A percentile compares a stretch with the other conserved stretches of the same genome.
Evolutionary conservation across 2,113 vertebrate genomes (phyloP).

Genomic region (Oncorhynchus mykiss): DNA sequence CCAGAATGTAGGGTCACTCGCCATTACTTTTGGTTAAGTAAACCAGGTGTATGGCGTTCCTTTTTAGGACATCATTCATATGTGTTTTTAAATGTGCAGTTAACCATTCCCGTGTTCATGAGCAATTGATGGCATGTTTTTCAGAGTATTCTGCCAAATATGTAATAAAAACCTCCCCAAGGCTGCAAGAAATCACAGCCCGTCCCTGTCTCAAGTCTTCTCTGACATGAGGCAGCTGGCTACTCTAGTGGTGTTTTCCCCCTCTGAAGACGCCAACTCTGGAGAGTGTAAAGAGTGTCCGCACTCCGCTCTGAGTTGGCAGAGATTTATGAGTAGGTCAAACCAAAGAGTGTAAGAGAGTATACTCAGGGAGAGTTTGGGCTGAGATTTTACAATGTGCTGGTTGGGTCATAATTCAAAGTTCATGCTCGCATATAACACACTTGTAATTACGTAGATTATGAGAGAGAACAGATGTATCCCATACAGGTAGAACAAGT

Average conservation of each 20-base stretch:
- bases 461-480: conserved; percentile 77
- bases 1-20: not conserved
- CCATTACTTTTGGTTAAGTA: not conserved
- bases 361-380: conserved; percentile 74
- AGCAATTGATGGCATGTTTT: not conserved
- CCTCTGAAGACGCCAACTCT: conserved; percentile 61
- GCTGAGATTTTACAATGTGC: conserved; percentile 73
- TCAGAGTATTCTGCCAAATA: not conserved
- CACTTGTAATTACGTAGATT: conserved; percentile 80
- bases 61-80: not conserved
- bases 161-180: no score
- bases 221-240: conserved; percentile 25
- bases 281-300: conserved; percentile 29
- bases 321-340: conserved; percentile 73
- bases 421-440: conserved; percentile 81
- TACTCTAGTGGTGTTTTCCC: conserved; percentile 51
- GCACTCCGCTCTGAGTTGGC: conserved; percentile 67
- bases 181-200: not conserved
- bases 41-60: not conserved
- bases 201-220: not conserved
- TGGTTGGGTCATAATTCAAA: conserved; percentile 78
- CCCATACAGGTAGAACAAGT: conserved; percentile 73
- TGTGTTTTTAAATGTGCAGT: not conserved
- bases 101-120: no score
- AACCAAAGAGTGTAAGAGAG: conserved; percentile 69